Conservation (phyloP, 2,888 invertebrate genomes). For the Agriopis leucophaearia region DNA sequence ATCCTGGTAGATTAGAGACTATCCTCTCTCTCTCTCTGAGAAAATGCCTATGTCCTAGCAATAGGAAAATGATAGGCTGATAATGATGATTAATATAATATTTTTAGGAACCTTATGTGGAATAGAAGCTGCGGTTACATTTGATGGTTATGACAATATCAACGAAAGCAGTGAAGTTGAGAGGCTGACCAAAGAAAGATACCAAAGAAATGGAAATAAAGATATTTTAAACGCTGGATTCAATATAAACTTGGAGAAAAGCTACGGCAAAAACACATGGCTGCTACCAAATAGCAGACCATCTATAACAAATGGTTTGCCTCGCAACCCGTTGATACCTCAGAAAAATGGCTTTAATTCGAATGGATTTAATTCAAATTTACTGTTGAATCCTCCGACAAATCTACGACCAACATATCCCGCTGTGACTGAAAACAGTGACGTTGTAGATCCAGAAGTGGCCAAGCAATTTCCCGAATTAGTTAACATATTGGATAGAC, state of each 20-base stretch:
- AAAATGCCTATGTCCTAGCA: too few species aligned
- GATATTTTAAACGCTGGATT: not conserved
- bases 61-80: too few species aligned
- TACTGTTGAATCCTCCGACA: not conserved
- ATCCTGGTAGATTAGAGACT: too few species aligned
- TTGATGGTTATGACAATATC: not conserved
- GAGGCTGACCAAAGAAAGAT: conserved; percentile 10
- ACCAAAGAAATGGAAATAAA: conserved; percentile 12
- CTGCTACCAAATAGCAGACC: not conserved
- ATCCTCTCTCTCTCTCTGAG: too few species aligned
- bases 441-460: conserved; percentile 35
- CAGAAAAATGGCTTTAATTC: conserved; percentile 9
- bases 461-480: conserved; percentile 44
- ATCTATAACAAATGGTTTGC: conserved; percentile 2
- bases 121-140: not conserved
- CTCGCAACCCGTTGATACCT: not conserved
- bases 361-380: not conserved
- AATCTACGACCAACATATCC: conserved; percentile 6
- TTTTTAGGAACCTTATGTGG: not conserved
- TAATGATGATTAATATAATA: too few species aligned
- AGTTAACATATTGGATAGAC: conserved; percentile 45
- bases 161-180: not conserved
- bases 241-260: conserved; percentile 1
- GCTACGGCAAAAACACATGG: conserved; percentile 10
- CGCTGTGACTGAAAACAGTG: not conserved